Evolutionary conservation across 2,888 invertebrate species (phyloP).

Genomic region (Heliconius aoede): DNA sequence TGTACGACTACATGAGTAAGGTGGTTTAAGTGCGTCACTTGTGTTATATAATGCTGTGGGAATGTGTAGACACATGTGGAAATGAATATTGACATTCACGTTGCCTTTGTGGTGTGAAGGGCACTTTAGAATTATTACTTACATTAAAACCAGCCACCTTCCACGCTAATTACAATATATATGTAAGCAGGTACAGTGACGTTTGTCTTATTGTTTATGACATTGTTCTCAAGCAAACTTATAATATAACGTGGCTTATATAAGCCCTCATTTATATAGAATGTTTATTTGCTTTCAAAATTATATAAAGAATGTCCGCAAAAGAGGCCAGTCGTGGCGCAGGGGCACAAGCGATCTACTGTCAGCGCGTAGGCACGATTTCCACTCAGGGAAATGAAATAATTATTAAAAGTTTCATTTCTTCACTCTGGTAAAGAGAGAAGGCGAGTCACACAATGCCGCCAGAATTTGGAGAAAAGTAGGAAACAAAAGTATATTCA

Average conservation of each 20-base stretch:
- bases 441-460: too few species aligned
- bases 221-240: neutral
- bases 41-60: slow-evolving; percentile 19
- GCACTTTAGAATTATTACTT: slow-evolving; percentile 22
- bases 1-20: slow-evolving; percentile 30
- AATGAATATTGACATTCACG: slow-evolving; percentile 23
- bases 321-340: too few species aligned
- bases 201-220: neutral
- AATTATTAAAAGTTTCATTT: too few species aligned
- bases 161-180: slow-evolving; percentile 2
- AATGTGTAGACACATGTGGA: slow-evolving; percentile 11
- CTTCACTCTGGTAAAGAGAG: too few species aligned
- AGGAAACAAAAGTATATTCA: too few species aligned
- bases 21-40: slow-evolving; percentile 14
- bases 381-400: too few species aligned
- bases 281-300: neutral
- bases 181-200: neutral
- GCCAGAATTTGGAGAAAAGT: too few species aligned
- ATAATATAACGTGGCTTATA: neutral
- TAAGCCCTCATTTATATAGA: neutral
- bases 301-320: neutral
- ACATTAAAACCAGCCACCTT: slow-evolving; percentile 19
- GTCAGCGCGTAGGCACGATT: too few species aligned
- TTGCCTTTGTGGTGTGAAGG: slow-evolving; percentile 18
- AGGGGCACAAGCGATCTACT: too few species aligned